Evolutionary conservation across 2,797 vertebrate genomes (phyloP), one percentile per base, ranked within the genome.

Genomic region (Sebastes oblongus): DNA sequence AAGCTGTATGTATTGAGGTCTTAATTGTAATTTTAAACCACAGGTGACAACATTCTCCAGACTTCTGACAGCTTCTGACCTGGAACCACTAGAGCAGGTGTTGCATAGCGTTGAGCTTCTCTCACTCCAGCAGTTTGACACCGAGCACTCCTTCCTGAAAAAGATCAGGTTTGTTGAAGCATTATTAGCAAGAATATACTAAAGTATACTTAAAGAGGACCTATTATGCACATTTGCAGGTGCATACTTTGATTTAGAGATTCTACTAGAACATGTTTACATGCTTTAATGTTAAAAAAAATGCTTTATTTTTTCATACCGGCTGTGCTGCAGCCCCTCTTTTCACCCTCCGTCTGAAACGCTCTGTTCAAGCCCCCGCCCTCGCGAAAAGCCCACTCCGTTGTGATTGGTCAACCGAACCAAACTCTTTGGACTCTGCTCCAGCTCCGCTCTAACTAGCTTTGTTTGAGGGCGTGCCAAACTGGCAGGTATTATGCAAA

Each of bases 1-100:
- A 29, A 20, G 4, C 62, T 56, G 2, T 24, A 39, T 25, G 11
- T 39, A 10, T 6, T 13, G 8, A n/a, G 4, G 10, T 7, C 18
- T 65, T 52, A 29, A 73, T 55, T 77, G 2, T 67, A 2, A 52
- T 82, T 76, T 79, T 54, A 50, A 87, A 69, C 16, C 66, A 61
- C 64, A 99, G 98, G 93, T 99, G 75, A 98, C 98, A 65, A 99
- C 98, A 11, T 99, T 99, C 94, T 99, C 98, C 16, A 96, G 97
- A 85, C 97, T 99, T 73, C 93, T 99, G 68, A 99, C 97, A 6
- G 91, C 92, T 4, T 89, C 91, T 0, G 98, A 99, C 12, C 75
- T 94, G 54, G 92, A 93, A 3, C 88, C 80, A 56, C 80, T 99
- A 65, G 90, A 92, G 30, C 91, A 85, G n/a, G 65, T 68, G 69